Base-by-base conservation (phyloP, 2,797 vertebrate species). In the Miichthys miiuy region DNA sequence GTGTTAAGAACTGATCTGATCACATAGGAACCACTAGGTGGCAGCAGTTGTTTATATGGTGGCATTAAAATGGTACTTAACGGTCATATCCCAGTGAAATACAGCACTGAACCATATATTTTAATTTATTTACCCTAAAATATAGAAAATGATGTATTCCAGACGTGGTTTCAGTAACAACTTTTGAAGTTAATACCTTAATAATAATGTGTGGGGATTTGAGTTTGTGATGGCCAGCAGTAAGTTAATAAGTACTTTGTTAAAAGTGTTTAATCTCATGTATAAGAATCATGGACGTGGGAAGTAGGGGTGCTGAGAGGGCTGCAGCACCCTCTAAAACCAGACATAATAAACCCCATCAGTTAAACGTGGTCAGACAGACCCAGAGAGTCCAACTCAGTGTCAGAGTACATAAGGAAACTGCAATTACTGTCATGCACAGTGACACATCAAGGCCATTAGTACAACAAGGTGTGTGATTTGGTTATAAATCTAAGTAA, bases 21-120 rank as follows among this genome's bases (percentile, higher is more conserved):
- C 10, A 2, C n/a, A 10, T 0, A 14, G 21, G 0, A 6, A 3
- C 89, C 92, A 86, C 81, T 81, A 79, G 92, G 72, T 77, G 91
- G 90, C 91, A 87, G 86, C 86, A 87, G 30, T 3, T 52, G 21
- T 61, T 68, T 48, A 75, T 52, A 0, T 4, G n/a, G 56, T 25
- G 1, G 7, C 34, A 55, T 14, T 52, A 16, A 44, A 55, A n/a
- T 21, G 1, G 0, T 11, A 20, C 65, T 44, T 1, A 48, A 77
- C 17, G 27, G 6, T 6, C 1, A 34, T 3, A 68, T n/a, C 27
- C 18, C 9, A 25, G 17, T 3, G 23, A 27, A 9, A 48, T 20
- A 23, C n/a, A 52, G 3, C 7, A 1, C 16, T 55, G 14, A 30
- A 56, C 4, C 11, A 20, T 14, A 21, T 17, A 18, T 38, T 20